These are phyloP conservation scores for Hepsetus odoe DNA, from an alignment of 2,113 vertebrate species.

Conservation along the genomic window DNA sequence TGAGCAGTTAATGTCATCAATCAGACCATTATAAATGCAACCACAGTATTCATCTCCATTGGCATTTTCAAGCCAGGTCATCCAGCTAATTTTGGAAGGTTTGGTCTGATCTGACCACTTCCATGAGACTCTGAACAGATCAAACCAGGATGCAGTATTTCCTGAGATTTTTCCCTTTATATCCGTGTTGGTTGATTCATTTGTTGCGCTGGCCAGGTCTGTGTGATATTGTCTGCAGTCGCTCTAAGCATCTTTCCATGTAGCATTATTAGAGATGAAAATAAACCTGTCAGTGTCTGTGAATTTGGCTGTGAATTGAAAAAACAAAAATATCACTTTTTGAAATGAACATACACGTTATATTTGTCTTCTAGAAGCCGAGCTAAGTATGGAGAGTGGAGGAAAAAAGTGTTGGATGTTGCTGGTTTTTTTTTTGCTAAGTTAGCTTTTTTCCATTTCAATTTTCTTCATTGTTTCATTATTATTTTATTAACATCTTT, in stretches of 20 bases:
- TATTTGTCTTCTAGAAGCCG: no score
- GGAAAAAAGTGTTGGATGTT: no score
- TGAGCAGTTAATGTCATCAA: background rate
- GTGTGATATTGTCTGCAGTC: background rate
- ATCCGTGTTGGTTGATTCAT: background rate
- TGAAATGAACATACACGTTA: background rate
- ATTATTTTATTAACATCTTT: no score
- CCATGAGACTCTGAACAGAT: background rate
- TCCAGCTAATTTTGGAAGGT: background rate
- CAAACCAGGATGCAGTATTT: background rate
- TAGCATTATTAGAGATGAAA: background rate
- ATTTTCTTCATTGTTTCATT: no score
- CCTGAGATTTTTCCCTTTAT: background rate
- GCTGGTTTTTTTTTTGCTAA: no score
- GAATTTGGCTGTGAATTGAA: background rate
- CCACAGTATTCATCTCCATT: background rate
- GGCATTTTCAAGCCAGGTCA: background rate
- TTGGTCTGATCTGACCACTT: background rate
- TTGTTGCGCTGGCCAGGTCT: background rate
- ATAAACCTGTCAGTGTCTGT: background rate
- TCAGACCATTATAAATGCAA: background rate
- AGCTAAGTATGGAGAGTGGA: no score
- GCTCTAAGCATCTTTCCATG: background rate
- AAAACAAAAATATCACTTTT: background rate
- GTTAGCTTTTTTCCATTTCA: no score